Evolutionary conservation across 1,140 invertebrate genomes (phyloP).

Genomic region (fruit fly (Drosophila melanogaster)): Release_6_plus_ISO1_MT NT_033779.5:10129001-10129500

Average conservation of each 20-base stretch:
- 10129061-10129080: conserved; percentile 50
- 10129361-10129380: conserved; percentile 37
- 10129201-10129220: conserved; percentile 61
- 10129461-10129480: conserved; percentile 19
- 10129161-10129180: conserved; percentile 10
- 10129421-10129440: background rate
- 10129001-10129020: background rate
- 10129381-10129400: background rate
- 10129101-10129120: conserved; percentile 30
- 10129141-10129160: background rate
- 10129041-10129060: conserved; percentile 64
- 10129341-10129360: conserved; percentile 11
- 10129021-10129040: conserved; percentile 24
- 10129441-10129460: background rate
- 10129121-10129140: background rate
- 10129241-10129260: conserved; percentile 58
- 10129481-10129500: conserved; percentile 25
- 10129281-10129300: conserved; percentile 28
- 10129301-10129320: conserved; percentile 12
- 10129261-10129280: conserved; percentile 44
- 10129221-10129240: conserved; percentile 43
- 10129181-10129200: conserved; percentile 38
- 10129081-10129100: conserved; percentile 9
- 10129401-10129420: conserved; percentile 4
- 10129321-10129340: background rate